Evolutionary conservation across 1,140 invertebrate species (phyloP), one percentile per base, ranked within the genome.

Genomic region (Drosophila pseudoananassae): DNA sequence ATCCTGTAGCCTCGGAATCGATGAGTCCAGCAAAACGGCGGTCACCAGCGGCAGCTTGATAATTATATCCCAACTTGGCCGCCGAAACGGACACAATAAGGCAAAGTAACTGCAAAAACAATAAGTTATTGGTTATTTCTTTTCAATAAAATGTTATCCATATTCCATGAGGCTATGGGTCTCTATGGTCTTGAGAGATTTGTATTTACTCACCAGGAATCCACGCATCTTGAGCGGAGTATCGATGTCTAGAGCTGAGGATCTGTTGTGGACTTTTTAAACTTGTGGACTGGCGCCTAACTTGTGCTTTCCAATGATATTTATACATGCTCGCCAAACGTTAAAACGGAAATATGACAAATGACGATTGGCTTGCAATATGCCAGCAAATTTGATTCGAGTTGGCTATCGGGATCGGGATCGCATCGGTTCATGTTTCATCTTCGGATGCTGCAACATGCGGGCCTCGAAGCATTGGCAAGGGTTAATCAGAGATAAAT

Each of bases 401-500:
- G 40, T 74, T 75, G 57, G 15, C 40, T 69, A 69, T 69, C 63
- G 65, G 63, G 50, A 68, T 69, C 51, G 63, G 40, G 40, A 69
- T 69, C 63, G 63, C 65, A 46, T 81, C 43, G 78, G 57, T 74
- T 74, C 74, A 27, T 25, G 59, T 74, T 74, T 74, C 71, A 74
- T 74, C 71, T 74, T 31, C 46, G 63, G 58, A 31, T 74, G 71
- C 60, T 74, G 71, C 71, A 73, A 66, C 68, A 23, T 45, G 36
- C 50, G 31, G 45, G 46, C 66, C 43, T 9, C 47, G 29, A 14
- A 50, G 45, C 68, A 57, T 58, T 31, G 52, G 47, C 57, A 79
- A 63, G 69, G 75, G 82, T 80, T 85, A 85, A 82, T 87, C 78
- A 75, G 59, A 87, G 78, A 78, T 85, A 85, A 85, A 85, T 82